These are phyloP conservation scores for Stenchaetothrips biformis DNA, from an alignment of 2,888 invertebrate genomes.

Conservation along the genomic window DNA sequence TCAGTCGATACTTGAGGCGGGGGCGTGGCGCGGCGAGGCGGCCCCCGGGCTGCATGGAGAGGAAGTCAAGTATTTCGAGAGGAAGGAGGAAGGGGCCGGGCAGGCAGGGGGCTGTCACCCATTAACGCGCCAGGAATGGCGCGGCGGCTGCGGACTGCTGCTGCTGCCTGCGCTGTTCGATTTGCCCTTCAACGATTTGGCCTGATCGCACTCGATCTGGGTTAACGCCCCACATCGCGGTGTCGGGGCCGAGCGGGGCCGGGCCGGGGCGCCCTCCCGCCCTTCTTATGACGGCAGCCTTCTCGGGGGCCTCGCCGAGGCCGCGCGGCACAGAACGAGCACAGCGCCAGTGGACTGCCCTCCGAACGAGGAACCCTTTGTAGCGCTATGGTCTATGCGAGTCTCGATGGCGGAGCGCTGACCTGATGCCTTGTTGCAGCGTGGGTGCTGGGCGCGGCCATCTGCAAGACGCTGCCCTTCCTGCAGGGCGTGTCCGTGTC, in stretches of 20 bases:
- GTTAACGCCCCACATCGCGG: not conserved
- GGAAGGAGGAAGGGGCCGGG: not conserved
- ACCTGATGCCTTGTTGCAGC: slow-evolving; percentile 44
- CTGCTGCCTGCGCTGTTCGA: not conserved
- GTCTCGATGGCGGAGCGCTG: no score
- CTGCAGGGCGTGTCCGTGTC: slow-evolving; percentile 55
- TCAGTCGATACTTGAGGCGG: slow-evolving; percentile 12
- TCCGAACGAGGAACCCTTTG: no score
- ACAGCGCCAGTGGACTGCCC: no score
- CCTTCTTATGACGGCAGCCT: not conserved
- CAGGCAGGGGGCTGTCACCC: not conserved
- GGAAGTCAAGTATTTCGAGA: not conserved
- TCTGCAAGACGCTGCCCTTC: slow-evolving; percentile 54
- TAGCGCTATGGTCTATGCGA: no score
- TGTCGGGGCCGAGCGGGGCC: not conserved
- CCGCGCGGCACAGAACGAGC: not conserved
- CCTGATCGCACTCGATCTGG: slow-evolving; percentile 3
- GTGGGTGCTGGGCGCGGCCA: slow-evolving; percentile 53
- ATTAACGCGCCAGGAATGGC: not conserved
- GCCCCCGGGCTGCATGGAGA: not conserved
- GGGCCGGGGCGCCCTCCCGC: not conserved
- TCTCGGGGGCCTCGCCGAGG: not conserved
- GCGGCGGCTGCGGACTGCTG: not conserved
- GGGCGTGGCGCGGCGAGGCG: not conserved
- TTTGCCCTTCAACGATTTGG: not conserved